These are phyloP conservation scores for Chondrilla cf. caribensis DNA, from an alignment of 37 sponge, comb jelly and placozoan genomes.

Conservation along the genomic window DNA sequence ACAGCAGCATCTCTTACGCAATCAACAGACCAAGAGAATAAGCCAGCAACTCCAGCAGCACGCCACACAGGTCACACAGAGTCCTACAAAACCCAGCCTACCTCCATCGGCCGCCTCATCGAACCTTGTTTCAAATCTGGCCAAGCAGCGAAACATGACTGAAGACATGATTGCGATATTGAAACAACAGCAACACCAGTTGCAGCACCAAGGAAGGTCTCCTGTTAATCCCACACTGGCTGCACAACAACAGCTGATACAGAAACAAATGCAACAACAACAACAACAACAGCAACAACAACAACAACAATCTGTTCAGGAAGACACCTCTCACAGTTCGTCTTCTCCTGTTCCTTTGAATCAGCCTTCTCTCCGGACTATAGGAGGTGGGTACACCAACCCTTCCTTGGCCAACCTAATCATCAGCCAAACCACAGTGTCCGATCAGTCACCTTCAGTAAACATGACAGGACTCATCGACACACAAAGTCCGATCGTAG, in stretches of 20 bases:
- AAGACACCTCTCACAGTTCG: too few relatives aligned
- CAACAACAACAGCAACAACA: neutral
- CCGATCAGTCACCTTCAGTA: neutral
- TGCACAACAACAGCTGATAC: too few relatives aligned
- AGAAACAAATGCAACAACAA: constrained; percentile 42
- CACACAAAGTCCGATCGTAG: neutral
- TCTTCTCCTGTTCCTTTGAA: neutral
- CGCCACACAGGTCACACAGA: neutral
- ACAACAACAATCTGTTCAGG: too few relatives aligned
- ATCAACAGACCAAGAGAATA: neutral
- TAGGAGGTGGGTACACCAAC: neutral
- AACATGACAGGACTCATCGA: neutral
- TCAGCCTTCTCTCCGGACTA: neutral
- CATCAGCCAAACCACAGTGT: neutral
- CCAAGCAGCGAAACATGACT: constrained; percentile 18
- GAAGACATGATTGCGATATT: constrained; percentile 68
- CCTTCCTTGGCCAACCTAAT: neutral
- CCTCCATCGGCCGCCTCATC: neutral
- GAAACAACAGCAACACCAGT: constrained; percentile 47
- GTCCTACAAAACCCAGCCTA: neutral
- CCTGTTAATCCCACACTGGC: too few relatives aligned
- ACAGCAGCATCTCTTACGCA: neutral
- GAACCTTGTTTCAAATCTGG: neutral
- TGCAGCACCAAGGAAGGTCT: neutral
- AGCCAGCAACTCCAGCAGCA: neutral